Base-by-base conservation (phyloP, 2,888 invertebrate genomes). In the Craniophora ligustri region DNA sequence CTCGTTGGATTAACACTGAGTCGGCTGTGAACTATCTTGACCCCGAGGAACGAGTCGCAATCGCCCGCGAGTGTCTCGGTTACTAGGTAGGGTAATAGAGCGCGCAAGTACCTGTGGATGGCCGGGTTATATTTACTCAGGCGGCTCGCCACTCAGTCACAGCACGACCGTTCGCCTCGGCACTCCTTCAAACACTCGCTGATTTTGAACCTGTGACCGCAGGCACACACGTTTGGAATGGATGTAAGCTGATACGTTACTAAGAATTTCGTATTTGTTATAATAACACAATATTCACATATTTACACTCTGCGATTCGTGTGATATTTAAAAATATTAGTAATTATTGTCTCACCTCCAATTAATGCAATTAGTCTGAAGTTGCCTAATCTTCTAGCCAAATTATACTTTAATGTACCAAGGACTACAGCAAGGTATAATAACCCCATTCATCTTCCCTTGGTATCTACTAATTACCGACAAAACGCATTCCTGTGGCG, bases 11-110 rank as follows among this genome's bases (percentile, higher is more conserved):
- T 72, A 65, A 61, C 75, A 72, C 67, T 67, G 55, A 65, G 71
- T 77, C 80, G 82, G 75, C 81, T 81, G 79, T 87, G 88, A 89
- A 82, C 87, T 80, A 80, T 78, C 76, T 78, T 81, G 85, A 84
- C 82, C 84, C 76, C 80, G 65, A 68, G 68, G 59, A 59, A 55
- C 64, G 48, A 70, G 72, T 78, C 75, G 23, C 73, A 77, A 69
- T 74, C 78, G 65, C 69, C 63, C 56, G 62, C 58, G 49, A 68
- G 68, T 75, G 60, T 54, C 63, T 72, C 64, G 65, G 67, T 49
- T 57, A 75, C 69, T 75, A 79, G 78, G 72, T 81, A 74, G 78
- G 78, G 79, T 84, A 84, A 70, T 79, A 71, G 79, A 79, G 69
- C 78, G 74, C 57, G 55, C 55, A 66, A 66, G 66, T 75, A 76